phyloP scores from a whole-genome alignment of 1,140 invertebrate genomes.

The Drosophila lacertosa region DNA sequence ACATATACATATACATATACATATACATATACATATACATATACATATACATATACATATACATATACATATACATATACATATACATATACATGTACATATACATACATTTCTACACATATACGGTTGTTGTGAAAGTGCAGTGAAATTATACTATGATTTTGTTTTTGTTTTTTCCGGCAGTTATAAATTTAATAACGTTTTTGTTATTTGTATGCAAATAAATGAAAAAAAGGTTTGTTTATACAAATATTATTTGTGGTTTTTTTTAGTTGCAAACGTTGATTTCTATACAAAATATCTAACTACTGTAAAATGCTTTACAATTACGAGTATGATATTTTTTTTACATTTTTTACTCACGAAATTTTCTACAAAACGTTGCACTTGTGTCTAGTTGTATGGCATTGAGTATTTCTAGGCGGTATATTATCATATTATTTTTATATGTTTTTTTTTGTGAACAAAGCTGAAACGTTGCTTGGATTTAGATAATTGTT shows the following conservation, averaged over 20 bases:
- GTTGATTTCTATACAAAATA: constrained; percentile 73
- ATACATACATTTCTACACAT: too few species aligned
- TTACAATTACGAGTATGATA: constrained; percentile 74
- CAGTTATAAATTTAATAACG: constrained; percentile 64
- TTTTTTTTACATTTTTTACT: constrained; percentile 58
- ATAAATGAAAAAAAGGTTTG: constrained; percentile 70
- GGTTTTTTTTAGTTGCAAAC: constrained; percentile 64
- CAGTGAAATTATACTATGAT: constrained; percentile 67
- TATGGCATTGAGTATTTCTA: constrained; percentile 70
- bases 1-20: too few species aligned
- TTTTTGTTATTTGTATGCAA: constrained; percentile 48
- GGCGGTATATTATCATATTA: constrained; percentile 62
- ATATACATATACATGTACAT: too few species aligned
- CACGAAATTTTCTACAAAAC: constrained; percentile 72
- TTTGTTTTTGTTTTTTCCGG: constrained; percentile 37
- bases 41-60: too few species aligned
- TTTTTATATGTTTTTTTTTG: constrained; percentile 43
- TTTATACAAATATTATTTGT: constrained; percentile 61
- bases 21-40: too few species aligned
- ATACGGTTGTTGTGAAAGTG: constrained; percentile 61
- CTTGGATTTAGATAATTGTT: constrained; percentile 19
- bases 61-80: too few species aligned
- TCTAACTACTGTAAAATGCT: constrained; percentile 78
- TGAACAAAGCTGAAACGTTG: constrained; percentile 55
- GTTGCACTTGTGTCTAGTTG: constrained; percentile 58